A percentile compares a stretch with the other conserved stretches of the same genome.
These are phyloP conservation scores for Silurus meridionalis DNA, from an alignment of 2,113 vertebrate species.

Conservation along the genomic window DNA sequence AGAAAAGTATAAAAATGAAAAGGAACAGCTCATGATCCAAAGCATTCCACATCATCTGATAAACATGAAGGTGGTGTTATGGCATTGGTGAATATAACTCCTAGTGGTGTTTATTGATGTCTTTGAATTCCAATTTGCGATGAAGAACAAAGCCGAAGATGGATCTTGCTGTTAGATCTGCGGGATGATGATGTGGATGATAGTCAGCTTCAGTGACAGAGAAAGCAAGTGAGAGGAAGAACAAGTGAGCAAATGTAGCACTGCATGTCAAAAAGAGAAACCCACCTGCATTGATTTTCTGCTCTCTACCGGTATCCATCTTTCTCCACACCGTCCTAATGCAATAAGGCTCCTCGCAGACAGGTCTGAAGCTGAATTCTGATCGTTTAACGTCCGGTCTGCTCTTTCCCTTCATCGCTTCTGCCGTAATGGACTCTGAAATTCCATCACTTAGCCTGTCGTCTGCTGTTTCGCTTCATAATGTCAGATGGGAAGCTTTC, in stretches of 20 bases:
- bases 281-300: constrained; percentile 57
- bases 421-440: constrained; percentile 50
- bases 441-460: constrained; percentile 50
- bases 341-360: constrained; percentile 55
- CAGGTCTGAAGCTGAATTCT: constrained; percentile 48
- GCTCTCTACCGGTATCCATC: constrained; percentile 47
- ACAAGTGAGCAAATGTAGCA: constrained; percentile 33
- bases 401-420: constrained; percentile 37
- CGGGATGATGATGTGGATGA: constrained; percentile 9
- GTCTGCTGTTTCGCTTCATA: constrained; percentile 31
- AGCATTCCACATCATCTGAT: no score
- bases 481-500: constrained; percentile 39
- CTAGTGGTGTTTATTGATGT: no score
- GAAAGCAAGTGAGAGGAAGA: background rate
- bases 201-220: background rate
- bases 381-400: constrained; percentile 40
- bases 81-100: no score
- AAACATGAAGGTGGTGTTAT: no score
- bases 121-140: background rate
- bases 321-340: constrained; percentile 51
- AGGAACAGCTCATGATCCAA: no score
- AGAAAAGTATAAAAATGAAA: no score
- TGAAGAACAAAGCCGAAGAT: background rate
- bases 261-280: constrained; percentile 44
- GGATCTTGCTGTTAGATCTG: constrained; percentile 21